Percentiles rank a stretch among this genome's conserved stretches.
Conservation (phyloP, 2,113 vertebrate species). For the Pteronura brasiliensis region DNA sequence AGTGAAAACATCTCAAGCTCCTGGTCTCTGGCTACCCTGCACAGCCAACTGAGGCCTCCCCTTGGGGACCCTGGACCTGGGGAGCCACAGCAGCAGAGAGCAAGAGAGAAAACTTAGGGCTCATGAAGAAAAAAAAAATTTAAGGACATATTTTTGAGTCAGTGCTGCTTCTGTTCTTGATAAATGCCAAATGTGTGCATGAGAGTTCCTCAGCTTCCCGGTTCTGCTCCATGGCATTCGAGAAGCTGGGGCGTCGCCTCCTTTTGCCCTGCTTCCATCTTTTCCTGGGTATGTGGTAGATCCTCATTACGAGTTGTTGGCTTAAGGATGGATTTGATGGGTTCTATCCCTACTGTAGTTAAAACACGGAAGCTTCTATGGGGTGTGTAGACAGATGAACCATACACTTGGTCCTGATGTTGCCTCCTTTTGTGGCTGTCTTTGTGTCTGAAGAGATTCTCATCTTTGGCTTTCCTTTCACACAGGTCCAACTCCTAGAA, state of each 20-base stretch:
- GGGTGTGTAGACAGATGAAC: not conserved
- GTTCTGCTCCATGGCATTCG: not conserved
- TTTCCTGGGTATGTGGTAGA: not conserved
- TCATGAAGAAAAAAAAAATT: not conserved
- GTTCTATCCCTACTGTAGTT: not conserved
- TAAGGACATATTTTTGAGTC: not conserved
- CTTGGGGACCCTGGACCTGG: rapidly evolving
- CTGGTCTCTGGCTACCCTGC: not conserved
- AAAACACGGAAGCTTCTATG: not conserved
- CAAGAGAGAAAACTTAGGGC: not conserved
- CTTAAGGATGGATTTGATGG: not conserved
- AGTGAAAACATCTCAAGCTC: too few relatives aligned
- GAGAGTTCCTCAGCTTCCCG: rapidly evolving
- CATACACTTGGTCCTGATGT: not conserved
- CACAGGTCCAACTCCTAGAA: not conserved
- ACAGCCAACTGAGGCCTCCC: too few relatives aligned
- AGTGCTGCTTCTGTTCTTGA: not conserved
- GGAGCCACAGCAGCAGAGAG: not conserved
- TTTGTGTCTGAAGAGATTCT: not conserved
- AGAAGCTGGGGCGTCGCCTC: not conserved
- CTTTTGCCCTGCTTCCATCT: not conserved
- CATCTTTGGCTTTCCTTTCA: not conserved
- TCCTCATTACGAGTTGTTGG: not conserved
- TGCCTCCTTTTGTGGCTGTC: not conserved
- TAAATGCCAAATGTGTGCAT: not conserved